These are phyloP conservation scores for Nephrocerus scutellatus DNA, from an alignment of 2,888 invertebrate genomes.

Conservation along the genomic window DNA sequence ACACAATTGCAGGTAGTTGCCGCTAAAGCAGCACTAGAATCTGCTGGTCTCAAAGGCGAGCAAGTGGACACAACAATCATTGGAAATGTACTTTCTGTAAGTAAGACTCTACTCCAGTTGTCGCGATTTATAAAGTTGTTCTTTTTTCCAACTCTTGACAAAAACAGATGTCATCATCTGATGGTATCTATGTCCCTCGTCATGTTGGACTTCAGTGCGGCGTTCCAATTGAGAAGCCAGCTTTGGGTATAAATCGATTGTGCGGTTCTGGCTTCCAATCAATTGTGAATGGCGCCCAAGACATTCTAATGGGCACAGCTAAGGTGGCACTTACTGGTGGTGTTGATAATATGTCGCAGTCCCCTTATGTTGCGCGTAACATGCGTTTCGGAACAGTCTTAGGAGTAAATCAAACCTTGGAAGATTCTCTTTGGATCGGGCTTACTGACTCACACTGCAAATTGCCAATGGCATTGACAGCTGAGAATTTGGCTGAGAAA, in stretches of 20 bases:
- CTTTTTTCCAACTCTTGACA: constrained; percentile 2
- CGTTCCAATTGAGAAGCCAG: constrained; percentile 77
- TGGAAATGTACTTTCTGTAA: constrained; percentile 80
- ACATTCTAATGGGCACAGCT: constrained; percentile 77
- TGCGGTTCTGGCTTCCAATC: constrained; percentile 98
- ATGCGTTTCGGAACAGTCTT: constrained; percentile 82
- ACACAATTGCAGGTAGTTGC: constrained; percentile 78
- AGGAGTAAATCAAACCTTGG: constrained; percentile 68
- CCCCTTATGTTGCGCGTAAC: constrained; percentile 78
- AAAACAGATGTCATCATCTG: constrained; percentile 55
- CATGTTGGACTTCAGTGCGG: constrained; percentile 82
- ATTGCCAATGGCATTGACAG: constrained; percentile 92
- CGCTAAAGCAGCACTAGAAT: constrained; percentile 67
- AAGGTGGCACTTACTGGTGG: constrained; percentile 87
- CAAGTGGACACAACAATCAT: constrained; percentile 82
- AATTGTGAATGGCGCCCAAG: constrained; percentile 85
- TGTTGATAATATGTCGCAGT: constrained; percentile 91
- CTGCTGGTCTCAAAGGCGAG: constrained; percentile 76
- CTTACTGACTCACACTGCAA: constrained; percentile 84
- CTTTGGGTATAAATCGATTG: constrained; percentile 81
- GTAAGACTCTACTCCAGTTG: constrained; percentile 34
- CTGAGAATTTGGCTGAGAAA: constrained; percentile 85
- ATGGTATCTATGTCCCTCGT: constrained; percentile 79
- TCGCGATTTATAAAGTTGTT: not conserved
- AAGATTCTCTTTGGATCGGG: constrained; percentile 85